Evolutionary conservation across 2,888 invertebrate species (phyloP), one percentile per base, ranked within the genome.

Genomic region (Ramazzottius varieornatus): DNA sequence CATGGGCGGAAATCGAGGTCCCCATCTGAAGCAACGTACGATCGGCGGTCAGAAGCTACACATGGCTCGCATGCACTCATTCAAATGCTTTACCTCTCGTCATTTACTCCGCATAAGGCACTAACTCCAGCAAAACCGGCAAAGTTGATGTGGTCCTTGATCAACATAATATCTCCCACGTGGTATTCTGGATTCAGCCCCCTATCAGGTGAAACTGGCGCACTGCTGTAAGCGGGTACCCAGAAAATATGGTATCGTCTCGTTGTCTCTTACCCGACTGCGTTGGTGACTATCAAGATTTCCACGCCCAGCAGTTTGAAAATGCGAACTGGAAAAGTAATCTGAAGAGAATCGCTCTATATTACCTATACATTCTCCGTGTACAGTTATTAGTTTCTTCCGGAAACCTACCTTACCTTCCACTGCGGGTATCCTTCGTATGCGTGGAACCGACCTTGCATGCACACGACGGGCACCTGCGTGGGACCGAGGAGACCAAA

Each of bases 381-480:
- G n/a, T n/a, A n/a, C n/a, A n/a, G n/a, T n/a, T n/a, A n/a, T n/a
- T n/a, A n/a, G n/a, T n/a, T n/a, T n/a, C n/a, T n/a, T n/a, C n/a
- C n/a, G n/a, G n/a, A n/a, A n/a, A n/a, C n/a, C n/a, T n/a, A n/a
- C n/a, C n/a, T n/a, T 74, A 84, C 85, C 81, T 88, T 88, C 83
- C 88, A 88, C 40, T 89, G 78, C 0, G 90, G 86, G 76, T 94
- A 92, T 54, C 96, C 96, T 77, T 98, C 96, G 75, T 96, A 98
- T 71, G 88, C 86, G 75, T 98, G 96, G 77, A 94, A 91, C 66
- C 96, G 81, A 24, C 96, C 98, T 77, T 96, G 91, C 90, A 98
- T 93, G 71, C 91, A 89, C 71, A 96, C 86, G 0, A 92, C 86
- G 0, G 85, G 82, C 1, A 88, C 82, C n/a, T n/a, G n/a, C 8